These are phyloP conservation scores for Eunapius fragilis DNA, from an alignment of 37 sponge, comb jelly and placozoan species.

Conservation along the genomic window DNA sequence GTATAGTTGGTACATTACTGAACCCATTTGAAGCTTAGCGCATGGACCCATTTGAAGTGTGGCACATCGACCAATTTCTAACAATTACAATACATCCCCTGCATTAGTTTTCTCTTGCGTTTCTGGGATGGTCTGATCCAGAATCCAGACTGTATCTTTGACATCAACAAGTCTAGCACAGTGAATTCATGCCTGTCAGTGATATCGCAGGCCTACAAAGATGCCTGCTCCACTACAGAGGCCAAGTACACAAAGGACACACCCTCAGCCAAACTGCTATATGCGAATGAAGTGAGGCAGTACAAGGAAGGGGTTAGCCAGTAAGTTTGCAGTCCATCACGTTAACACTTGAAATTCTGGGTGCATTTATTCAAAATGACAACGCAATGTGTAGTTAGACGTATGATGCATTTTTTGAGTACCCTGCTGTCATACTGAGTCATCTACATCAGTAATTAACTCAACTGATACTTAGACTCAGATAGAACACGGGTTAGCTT, in stretches of 20 bases:
- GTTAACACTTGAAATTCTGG: background rate
- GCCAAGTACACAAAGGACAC: constrained; percentile 83
- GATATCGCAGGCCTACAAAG: constrained; percentile 84
- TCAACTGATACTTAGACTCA: too few species aligned
- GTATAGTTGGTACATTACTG: too few species aligned
- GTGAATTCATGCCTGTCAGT: constrained; percentile 90
- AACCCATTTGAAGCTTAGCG: too few species aligned
- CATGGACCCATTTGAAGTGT: too few species aligned
- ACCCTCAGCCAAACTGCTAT: constrained; percentile 90
- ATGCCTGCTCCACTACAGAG: constrained; percentile 79
- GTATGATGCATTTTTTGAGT: too few species aligned
- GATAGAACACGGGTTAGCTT: too few species aligned
- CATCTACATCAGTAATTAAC: too few species aligned
- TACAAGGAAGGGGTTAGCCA: constrained; percentile 81
- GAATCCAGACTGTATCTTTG: constrained; percentile 97
- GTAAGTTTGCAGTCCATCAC: constrained; percentile 62
- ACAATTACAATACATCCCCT: background rate
- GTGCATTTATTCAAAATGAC: too few species aligned
- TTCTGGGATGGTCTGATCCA: constrained; percentile 97
- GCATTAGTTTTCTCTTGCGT: constrained; percentile 38
- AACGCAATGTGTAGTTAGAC: too few species aligned
- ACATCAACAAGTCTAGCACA: constrained; percentile 89
- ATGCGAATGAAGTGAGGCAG: constrained; percentile 90
- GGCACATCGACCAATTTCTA: too few species aligned
- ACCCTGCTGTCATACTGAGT: too few species aligned